phyloP scores from a whole-genome alignment of 2,888 invertebrate genomes.

The Ethmia dodecea region DNA sequence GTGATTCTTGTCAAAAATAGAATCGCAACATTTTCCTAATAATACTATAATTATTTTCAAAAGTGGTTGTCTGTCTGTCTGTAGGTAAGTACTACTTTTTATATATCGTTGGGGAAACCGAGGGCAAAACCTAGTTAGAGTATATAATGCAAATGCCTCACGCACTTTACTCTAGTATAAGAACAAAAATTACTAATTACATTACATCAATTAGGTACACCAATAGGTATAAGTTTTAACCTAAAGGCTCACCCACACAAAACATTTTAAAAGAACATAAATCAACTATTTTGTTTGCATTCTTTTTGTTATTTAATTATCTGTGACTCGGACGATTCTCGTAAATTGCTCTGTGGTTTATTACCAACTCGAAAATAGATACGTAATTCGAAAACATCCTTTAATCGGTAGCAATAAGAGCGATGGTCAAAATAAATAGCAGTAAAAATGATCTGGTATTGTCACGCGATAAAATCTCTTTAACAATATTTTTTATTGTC shows the following conservation, averaged over 20 bases:
- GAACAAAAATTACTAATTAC: conserved; percentile 20
- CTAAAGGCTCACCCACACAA: conserved; percentile 21
- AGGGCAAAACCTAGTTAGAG: too few species aligned
- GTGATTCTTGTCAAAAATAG: too few species aligned
- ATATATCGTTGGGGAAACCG: too few species aligned
- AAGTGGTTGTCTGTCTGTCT: too few species aligned
- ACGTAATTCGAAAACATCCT: conserved; percentile 1
- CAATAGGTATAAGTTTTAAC: too few species aligned
- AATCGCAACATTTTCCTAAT: too few species aligned
- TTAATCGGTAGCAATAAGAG: background rate
- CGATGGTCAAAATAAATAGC: background rate
- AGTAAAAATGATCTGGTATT: background rate
- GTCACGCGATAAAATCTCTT: conserved; percentile 34
- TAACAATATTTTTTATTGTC: conserved; percentile 19
- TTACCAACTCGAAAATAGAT: too few species aligned
- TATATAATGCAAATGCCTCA: too few species aligned
- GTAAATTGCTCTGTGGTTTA: conserved; percentile 46
- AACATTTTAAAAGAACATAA: conserved; percentile 32
- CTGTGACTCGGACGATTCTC: conserved; percentile 49
- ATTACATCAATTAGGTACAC: too few species aligned
- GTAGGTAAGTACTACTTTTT: too few species aligned
- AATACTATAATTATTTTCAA: too few species aligned
- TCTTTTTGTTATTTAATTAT: conserved; percentile 67
- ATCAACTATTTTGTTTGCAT: conserved; percentile 38
- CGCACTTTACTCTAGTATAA: too few species aligned